Percentiles rank a stretch among this genome's conserved stretches.
Conservation (phyloP, 2,797 vertebrate species). For the Gymnoscopelus microlampas region DNA sequence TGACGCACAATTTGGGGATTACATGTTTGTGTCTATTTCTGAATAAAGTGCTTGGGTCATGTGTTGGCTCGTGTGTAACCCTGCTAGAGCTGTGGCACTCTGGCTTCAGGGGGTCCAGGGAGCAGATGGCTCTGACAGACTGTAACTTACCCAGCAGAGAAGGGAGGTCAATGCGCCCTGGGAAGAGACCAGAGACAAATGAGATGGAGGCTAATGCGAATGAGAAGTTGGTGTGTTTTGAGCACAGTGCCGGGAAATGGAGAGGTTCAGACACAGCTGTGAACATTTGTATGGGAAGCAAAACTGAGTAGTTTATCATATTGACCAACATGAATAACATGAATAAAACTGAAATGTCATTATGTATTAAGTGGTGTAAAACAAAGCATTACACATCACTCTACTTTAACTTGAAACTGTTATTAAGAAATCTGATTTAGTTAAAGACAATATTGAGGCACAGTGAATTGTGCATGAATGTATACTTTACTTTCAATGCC, state of each 20-base stretch:
- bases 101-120: slow-evolving; percentile 69
- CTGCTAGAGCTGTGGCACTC: slow-evolving; percentile 65
- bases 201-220: slow-evolving; percentile 37
- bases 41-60: slow-evolving; percentile 62
- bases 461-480: too few species aligned
- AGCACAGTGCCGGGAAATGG: slow-evolving; percentile 6
- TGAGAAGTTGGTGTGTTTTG: slow-evolving; percentile 28
- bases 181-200: slow-evolving; percentile 65
- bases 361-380: too few species aligned
- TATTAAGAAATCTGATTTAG: too few species aligned
- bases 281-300: slow-evolving; percentile 43
- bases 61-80: slow-evolving; percentile 41
- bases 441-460: too few species aligned
- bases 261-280: not conserved
- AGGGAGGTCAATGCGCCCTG: slow-evolving; percentile 62
- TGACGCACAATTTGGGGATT: slow-evolving; percentile 24
- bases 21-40: slow-evolving; percentile 52
- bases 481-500: too few species aligned
- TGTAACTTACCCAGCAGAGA: slow-evolving; percentile 76
- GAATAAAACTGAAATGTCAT: too few species aligned
- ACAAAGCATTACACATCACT: too few species aligned
- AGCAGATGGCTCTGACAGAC: slow-evolving; percentile 86
- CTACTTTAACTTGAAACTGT: too few species aligned
- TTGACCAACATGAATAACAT: too few species aligned
- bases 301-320: slow-evolving; percentile 3